Evolutionary conservation across 1,140 invertebrate genomes (phyloP).

Genomic region (Pollicipes pollicipes): DNA sequence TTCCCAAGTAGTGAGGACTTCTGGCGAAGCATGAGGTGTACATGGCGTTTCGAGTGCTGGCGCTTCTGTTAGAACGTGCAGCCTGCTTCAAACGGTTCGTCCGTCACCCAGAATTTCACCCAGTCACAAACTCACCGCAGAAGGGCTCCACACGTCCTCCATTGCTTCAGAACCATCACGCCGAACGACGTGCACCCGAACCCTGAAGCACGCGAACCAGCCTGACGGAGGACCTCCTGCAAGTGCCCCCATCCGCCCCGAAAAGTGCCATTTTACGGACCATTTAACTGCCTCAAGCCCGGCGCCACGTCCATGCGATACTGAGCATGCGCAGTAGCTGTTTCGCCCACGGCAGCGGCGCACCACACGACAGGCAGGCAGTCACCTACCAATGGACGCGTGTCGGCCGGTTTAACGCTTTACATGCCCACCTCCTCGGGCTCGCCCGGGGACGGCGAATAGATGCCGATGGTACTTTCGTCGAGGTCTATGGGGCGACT

Average conservation of each 20-base stretch:
- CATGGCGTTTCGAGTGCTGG: too few relatives aligned
- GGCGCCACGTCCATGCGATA: background rate
- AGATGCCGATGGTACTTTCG: constrained; percentile 3
- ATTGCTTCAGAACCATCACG: too few relatives aligned
- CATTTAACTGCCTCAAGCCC: background rate
- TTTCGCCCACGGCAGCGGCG: background rate
- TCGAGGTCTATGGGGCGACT: constrained; percentile 56
- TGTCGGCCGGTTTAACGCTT: background rate
- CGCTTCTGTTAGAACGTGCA: too few relatives aligned
- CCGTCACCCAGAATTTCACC: too few relatives aligned
- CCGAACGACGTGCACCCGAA: too few relatives aligned
- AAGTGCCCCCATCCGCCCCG: background rate
- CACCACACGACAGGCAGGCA: background rate
- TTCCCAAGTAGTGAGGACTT: too few relatives aligned
- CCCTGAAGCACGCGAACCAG: too few relatives aligned
- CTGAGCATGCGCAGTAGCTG: background rate
- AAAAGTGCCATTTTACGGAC: background rate
- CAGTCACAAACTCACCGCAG: too few relatives aligned
- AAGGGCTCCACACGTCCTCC: too few relatives aligned
- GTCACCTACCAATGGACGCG: background rate
- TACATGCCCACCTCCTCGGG: background rate
- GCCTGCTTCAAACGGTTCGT: too few relatives aligned
- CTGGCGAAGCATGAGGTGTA: too few relatives aligned
- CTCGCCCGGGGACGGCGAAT: background rate
- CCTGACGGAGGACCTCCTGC: too few relatives aligned